A percentile compares a stretch with the other conserved stretches of the same genome.
These are phyloP conservation scores for Dolichallabes microphthalmus DNA, from an alignment of 2,113 vertebrate genomes.

Conservation along the genomic window DNA sequence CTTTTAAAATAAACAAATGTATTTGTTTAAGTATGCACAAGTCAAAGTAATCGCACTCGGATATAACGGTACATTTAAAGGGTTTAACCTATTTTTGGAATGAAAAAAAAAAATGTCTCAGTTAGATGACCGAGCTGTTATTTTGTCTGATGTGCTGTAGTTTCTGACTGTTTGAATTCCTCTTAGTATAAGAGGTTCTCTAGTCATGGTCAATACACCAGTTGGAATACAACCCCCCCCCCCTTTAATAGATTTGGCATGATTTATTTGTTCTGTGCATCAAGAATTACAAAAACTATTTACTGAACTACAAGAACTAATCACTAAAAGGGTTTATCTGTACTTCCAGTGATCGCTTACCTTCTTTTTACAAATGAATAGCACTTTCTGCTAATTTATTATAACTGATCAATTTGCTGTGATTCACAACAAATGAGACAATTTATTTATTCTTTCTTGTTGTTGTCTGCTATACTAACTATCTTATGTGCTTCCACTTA, in stretches of 20 bases:
- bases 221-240: neutral
- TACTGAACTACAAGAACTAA: neutral
- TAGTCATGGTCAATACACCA: slow-evolving; percentile 17
- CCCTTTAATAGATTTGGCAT: neutral
- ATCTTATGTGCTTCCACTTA: neutral
- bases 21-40: neutral
- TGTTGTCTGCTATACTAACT: neutral
- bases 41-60: neutral
- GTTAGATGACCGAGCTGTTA: slow-evolving; percentile 3
- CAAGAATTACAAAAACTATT: neutral
- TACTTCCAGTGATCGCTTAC: neutral
- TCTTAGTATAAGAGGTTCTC: slow-evolving; percentile 30
- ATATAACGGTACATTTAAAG: neutral
- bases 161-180: slow-evolving; percentile 48
- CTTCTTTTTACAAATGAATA: neutral
- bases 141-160: slow-evolving; percentile 40
- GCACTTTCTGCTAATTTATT: neutral
- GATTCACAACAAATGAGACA: neutral
- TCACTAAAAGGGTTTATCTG: neutral
- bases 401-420: neutral
- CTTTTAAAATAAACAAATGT: neutral
- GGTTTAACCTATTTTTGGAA: slow-evolving; percentile 20
- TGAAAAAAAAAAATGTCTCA: slow-evolving; percentile 12
- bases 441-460: neutral
- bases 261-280: neutral